A percentile compares a stretch with the other conserved stretches of the same genome.
Conservation (phyloP, 2,888 invertebrate species). For the Antitype chi region DNA sequence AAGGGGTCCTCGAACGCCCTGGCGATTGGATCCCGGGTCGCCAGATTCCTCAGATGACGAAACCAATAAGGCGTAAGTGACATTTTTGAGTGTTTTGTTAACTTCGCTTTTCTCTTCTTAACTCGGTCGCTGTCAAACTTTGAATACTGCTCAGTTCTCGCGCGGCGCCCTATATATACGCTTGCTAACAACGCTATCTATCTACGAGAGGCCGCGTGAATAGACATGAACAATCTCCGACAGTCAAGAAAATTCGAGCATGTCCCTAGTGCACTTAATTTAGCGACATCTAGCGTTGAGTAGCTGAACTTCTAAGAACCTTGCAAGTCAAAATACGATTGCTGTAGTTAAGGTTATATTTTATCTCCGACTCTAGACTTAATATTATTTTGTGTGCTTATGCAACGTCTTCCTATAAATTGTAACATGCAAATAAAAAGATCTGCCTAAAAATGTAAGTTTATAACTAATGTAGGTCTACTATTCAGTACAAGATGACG, state of each 20-base stretch:
- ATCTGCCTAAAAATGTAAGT: no score
- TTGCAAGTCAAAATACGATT: rapidly evolving
- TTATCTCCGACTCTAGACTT: background rate
- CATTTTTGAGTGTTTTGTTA: slow-evolving; percentile 73
- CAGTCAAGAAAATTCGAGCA: slow-evolving; percentile 78
- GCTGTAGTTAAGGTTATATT: background rate
- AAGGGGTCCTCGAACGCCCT: slow-evolving; percentile 83
- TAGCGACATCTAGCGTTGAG: slow-evolving; percentile 73
- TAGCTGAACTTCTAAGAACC: slow-evolving; percentile 44
- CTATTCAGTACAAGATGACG: slow-evolving; percentile 21
- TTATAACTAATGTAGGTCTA: background rate
- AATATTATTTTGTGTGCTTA: no score
- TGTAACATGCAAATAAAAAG: background rate
- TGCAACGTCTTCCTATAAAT: background rate
- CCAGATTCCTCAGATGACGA: slow-evolving; percentile 83
- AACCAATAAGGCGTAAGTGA: slow-evolving; percentile 86
- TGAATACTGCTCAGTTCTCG: slow-evolving; percentile 58
- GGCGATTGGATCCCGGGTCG: slow-evolving; percentile 79
- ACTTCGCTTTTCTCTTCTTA: slow-evolving; percentile 14
- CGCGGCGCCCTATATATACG: slow-evolving; percentile 77
- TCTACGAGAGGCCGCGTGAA: slow-evolving; percentile 75
- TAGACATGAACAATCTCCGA: slow-evolving; percentile 75
- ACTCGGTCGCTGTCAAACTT: slow-evolving; percentile 43
- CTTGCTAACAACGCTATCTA: slow-evolving; percentile 74
- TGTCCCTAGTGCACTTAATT: background rate